phyloP scores from a whole-genome alignment of 2,113 vertebrate genomes.

The Meles meles region DNA sequence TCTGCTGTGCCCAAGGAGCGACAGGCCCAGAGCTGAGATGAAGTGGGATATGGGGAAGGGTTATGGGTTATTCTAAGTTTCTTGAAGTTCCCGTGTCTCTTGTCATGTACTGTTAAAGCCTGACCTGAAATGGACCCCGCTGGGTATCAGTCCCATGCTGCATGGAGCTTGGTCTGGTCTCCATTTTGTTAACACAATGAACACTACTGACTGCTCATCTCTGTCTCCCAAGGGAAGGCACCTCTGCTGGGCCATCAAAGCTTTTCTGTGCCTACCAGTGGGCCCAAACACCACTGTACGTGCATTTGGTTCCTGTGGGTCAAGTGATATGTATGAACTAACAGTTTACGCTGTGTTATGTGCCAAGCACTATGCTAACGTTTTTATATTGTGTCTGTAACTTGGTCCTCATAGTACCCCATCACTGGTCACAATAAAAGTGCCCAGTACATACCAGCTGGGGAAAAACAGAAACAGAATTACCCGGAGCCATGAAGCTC shows the following conservation, averaged over 20 bases:
- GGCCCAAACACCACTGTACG: fast-evolving
- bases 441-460: neutral
- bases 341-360: neutral
- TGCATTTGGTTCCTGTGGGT: neutral
- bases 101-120: too few species aligned
- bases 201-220: too few species aligned
- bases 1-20: too few species aligned
- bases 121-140: neutral
- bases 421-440: neutral
- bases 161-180: neutral
- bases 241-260: neutral
- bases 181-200: neutral
- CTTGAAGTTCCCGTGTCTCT: neutral
- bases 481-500: neutral
- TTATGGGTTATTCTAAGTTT: neutral
- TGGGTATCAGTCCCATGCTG: neutral
- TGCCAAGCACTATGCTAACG: neutral
- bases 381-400: neutral
- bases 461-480: neutral
- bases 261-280: neutral
- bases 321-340: neutral
- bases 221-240: neutral
- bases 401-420: neutral
- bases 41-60: neutral
- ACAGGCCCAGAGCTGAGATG: neutral